phyloP scores from a whole-genome alignment of 1,140 invertebrate genomes.

The Oscheius sp. region DNA sequence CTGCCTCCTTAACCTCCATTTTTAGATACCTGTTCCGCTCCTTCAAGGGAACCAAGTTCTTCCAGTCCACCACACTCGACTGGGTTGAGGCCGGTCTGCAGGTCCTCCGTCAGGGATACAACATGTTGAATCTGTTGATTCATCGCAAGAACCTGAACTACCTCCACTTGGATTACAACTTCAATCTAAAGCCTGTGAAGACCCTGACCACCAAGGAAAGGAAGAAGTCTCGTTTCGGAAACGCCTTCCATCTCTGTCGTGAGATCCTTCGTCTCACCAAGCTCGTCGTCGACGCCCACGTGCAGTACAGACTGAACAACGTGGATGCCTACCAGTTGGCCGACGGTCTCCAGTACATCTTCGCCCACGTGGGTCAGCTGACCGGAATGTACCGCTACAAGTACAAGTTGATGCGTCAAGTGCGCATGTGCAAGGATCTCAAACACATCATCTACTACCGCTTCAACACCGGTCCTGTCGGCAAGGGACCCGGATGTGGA shows the following conservation, averaged over 20 bases:
- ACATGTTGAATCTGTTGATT: constrained; percentile 97
- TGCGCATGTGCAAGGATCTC: constrained; percentile 98
- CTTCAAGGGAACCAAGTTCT: constrained; percentile 99
- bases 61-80: constrained; percentile 97
- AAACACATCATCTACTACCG: constrained; percentile 99
- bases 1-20: constrained; percentile 32
- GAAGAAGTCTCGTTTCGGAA: constrained; percentile 98
- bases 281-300: constrained; percentile 96
- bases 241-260: constrained; percentile 97
- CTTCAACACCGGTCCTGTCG: constrained; percentile 83
- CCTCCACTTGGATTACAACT: constrained; percentile 98
- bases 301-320: constrained; percentile 97
- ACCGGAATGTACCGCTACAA: constrained; percentile 99
- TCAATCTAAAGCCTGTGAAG: constrained; percentile 98
- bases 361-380: constrained; percentile 96
- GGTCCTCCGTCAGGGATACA: constrained; percentile 98
- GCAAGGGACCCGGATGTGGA: constrained; percentile 97
- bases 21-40: constrained; percentile 77
- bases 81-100: constrained; percentile 98
- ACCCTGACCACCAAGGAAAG: constrained; percentile 92
- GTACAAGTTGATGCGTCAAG: constrained; percentile 99
- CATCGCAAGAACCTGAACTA: constrained; percentile 99
- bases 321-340: constrained; percentile 94
- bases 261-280: constrained; percentile 97
- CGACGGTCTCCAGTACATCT: constrained; percentile 98